Conservation (phyloP, 2,888 invertebrate species). For the Crematogaster levior region DNA sequence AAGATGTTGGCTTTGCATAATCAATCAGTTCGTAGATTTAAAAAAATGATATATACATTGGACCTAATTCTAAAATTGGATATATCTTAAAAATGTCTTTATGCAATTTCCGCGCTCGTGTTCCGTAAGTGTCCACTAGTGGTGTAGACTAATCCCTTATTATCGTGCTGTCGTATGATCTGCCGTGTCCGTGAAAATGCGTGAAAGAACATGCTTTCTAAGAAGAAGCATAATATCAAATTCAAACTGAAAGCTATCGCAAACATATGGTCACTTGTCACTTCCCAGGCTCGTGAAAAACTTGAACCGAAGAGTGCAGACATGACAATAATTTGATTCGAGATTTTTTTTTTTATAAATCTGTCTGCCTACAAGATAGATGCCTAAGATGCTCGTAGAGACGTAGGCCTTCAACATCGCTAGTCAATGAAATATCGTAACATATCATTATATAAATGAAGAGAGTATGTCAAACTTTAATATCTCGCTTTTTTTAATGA, state of each 20-base stretch:
- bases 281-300: slow-evolving; percentile 78
- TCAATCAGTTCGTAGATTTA: slow-evolving; percentile 70
- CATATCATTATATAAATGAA: slow-evolving; percentile 18
- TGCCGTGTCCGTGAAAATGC: slow-evolving; percentile 43
- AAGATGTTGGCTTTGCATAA: slow-evolving; percentile 77
- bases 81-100: not conserved
- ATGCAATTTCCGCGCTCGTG: slow-evolving; percentile 32
- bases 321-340: slow-evolving; percentile 41
- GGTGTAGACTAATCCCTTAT: slow-evolving; percentile 52
- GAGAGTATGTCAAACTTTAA: not conserved
- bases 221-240: slow-evolving; percentile 33
- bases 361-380: slow-evolving; percentile 51
- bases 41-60: slow-evolving; percentile 35
- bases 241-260: slow-evolving; percentile 77
- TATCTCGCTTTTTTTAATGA: not conserved
- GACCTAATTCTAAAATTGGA: slow-evolving; percentile 66
- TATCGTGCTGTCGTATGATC: slow-evolving; percentile 36
- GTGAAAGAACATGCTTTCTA: slow-evolving; percentile 36
- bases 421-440: slow-evolving; percentile 15
- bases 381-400: slow-evolving; percentile 83
- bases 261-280: slow-evolving; percentile 84
- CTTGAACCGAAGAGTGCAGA: slow-evolving; percentile 69
- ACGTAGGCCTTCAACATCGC: slow-evolving; percentile 46
- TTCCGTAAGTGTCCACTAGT: slow-evolving; percentile 50
- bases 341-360: slow-evolving; percentile 18